These are phyloP conservation scores for Gadus macrocephalus DNA, from an alignment of 2,113 vertebrate species.

Conservation along the genomic window DNA sequence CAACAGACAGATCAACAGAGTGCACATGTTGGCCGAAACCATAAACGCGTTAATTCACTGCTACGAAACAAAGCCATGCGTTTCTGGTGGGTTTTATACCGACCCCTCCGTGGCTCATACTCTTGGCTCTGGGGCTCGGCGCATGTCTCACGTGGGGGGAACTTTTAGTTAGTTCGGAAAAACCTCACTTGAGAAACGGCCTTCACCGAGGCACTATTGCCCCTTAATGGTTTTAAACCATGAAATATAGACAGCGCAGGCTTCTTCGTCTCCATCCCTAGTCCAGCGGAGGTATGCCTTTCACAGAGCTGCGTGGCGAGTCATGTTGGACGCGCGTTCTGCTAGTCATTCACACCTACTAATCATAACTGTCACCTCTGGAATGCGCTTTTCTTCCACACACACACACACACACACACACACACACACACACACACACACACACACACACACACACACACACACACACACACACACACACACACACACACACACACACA, in stretches of 20 bases:
- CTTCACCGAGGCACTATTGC: slow-evolving; percentile 55
- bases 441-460: too few species aligned
- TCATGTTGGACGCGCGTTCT: slow-evolving; percentile 40
- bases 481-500: too few species aligned
- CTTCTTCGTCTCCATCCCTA: slow-evolving; percentile 37
- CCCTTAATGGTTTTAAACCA: slow-evolving; percentile 55
- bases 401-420: background rate
- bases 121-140: slow-evolving; percentile 15
- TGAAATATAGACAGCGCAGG: slow-evolving; percentile 39
- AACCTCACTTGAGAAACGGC: slow-evolving; percentile 60
- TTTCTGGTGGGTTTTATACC: slow-evolving; percentile 7
- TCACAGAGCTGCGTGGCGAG: slow-evolving; percentile 50
- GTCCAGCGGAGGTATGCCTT: slow-evolving; percentile 41
- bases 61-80: slow-evolving; percentile 14
- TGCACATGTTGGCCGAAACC: too few species aligned
- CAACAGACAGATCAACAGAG: too few species aligned
- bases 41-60: too few species aligned
- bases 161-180: slow-evolving; percentile 58
- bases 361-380: slow-evolving; percentile 58
- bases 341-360: slow-evolving; percentile 63
- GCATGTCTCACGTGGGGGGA: slow-evolving; percentile 47
- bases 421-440: slow-evolving; percentile 4
- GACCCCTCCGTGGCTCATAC: background rate
- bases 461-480: too few species aligned
- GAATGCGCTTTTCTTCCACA: slow-evolving; percentile 45